Percentiles rank a stretch among this genome's conserved stretches.
Evolutionary conservation across 2,113 vertebrate genomes (phyloP).

Genomic region (Poicephalus meyeri): DNA sequence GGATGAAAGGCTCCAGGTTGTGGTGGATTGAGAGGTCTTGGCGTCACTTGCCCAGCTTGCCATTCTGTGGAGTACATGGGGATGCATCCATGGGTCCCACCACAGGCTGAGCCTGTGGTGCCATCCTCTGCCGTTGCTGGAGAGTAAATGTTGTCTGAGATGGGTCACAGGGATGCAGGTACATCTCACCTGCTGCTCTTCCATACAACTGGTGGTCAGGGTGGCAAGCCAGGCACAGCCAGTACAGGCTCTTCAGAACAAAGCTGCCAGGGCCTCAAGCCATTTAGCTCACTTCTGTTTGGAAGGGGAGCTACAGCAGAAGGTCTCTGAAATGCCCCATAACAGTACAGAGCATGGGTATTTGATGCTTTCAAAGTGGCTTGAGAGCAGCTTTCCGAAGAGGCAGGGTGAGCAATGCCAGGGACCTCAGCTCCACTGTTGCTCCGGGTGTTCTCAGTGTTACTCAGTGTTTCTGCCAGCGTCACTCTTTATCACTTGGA

Average conservation of each 20-base stretch:
- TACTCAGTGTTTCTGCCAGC: not conserved
- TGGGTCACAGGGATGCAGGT: not conserved
- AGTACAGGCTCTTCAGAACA: not conserved
- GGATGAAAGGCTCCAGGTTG: not conserved
- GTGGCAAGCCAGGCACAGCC: not conserved
- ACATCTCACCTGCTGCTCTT: not conserved
- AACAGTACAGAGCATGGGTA: not conserved
- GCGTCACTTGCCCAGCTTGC: not conserved
- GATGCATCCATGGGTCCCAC: rapidly evolving
- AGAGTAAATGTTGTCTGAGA: rapidly evolving
- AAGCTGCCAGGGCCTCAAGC: not conserved
- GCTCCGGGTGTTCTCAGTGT: not conserved
- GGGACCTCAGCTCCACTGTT: rapidly evolving
- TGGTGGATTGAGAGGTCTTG: rapidly evolving
- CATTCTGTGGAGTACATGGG: not conserved
- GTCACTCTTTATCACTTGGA: not conserved
- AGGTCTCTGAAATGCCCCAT: not conserved
- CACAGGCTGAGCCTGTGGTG: not conserved
- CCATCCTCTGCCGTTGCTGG: not conserved
- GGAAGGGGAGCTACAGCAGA: not conserved
- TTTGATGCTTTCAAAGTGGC: not conserved
- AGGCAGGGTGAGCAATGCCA: not conserved
- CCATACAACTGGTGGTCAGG: not conserved
- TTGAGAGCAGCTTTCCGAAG: not conserved
- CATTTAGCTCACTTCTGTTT: not conserved